Conservation (phyloP, 2,888 invertebrate genomes). For the Scaptomyza tumidula region DNA sequence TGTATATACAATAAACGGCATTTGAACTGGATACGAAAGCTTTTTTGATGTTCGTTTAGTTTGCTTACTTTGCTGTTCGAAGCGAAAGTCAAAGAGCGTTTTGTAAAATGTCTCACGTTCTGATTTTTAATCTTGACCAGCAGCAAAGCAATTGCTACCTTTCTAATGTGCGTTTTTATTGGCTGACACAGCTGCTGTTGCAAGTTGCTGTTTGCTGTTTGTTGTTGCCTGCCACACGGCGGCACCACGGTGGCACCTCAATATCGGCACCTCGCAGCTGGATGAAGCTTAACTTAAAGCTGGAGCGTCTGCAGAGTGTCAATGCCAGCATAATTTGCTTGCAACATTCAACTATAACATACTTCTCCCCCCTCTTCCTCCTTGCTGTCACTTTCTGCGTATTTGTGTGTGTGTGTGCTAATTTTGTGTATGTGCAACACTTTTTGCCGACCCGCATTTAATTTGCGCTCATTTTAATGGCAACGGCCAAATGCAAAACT, state of each 20-base stretch:
- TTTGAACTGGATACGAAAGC: conserved; percentile 23
- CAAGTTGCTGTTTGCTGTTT: conserved; percentile 19
- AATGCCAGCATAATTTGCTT: conserved; percentile 83
- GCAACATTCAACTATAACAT: conserved; percentile 64
- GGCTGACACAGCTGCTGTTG: conserved; percentile 52
- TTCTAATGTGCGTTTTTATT: conserved; percentile 80
- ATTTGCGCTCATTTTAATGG: conserved; percentile 81
- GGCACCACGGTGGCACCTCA: conserved; percentile 46
- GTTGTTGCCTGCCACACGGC: conserved; percentile 23
- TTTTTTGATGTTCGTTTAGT: conserved; percentile 10
- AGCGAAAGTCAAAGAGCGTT: conserved; percentile 71
- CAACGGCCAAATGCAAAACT: conserved; percentile 78
- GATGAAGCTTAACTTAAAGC: conserved; percentile 30
- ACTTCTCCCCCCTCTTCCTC: background rate
- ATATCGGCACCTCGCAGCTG: conserved; percentile 56
- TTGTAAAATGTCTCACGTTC: conserved; percentile 75
- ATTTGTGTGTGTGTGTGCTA: conserved; percentile 72
- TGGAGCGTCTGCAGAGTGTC: conserved; percentile 66
- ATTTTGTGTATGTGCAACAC: conserved; percentile 73
- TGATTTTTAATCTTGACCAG: conserved; percentile 78
- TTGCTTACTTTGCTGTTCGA: conserved; percentile 21
- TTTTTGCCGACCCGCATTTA: conserved; percentile 80
- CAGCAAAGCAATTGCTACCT: conserved; percentile 76
- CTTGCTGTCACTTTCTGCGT: conserved; percentile 18
- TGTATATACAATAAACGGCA: background rate